These are phyloP conservation scores for Bradypodion pumilum DNA, from an alignment of 2,797 vertebrate genomes.

Conservation along the genomic window DNA sequence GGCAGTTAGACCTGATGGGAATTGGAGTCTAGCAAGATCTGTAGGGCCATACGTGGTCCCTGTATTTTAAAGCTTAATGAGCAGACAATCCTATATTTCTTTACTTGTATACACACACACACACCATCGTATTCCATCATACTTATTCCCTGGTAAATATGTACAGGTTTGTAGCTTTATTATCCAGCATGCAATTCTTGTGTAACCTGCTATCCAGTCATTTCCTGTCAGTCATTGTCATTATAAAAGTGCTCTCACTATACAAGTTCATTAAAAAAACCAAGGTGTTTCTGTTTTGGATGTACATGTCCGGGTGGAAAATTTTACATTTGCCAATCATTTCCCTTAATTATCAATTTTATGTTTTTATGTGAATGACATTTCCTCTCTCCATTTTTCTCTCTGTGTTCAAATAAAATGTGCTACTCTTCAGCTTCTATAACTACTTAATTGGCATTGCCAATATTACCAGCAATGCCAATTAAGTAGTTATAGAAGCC, in stretches of 20 bases:
- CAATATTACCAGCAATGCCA: no score
- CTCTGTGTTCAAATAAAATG: neutral
- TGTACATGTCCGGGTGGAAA: neutral
- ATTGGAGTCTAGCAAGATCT: no score
- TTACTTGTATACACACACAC: neutral
- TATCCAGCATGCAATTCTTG: neutral
- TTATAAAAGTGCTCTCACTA: slow-evolving; percentile 16
- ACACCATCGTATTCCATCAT: neutral
- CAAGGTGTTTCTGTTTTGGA: neutral
- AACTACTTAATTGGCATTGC: neutral
- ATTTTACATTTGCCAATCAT: neutral
- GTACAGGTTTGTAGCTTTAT: neutral
- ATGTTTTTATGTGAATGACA: neutral
- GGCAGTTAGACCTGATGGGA: no score
- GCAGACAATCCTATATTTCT: neutral
- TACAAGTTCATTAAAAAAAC: slow-evolving; percentile 15
- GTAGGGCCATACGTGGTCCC: no score
- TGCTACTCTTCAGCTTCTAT: neutral
- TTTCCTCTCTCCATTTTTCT: neutral
- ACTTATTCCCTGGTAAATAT: neutral
- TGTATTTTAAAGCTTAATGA: neutral
- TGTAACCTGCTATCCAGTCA: neutral
- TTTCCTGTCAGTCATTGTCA: slow-evolving; percentile 20
- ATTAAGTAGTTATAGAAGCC: neutral
- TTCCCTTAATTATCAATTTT: neutral